Percentiles rank a stretch among this genome's conserved stretches.
Conservation (phyloP, 2,113 vertebrate genomes). For the Ascaphus truei region DNA sequence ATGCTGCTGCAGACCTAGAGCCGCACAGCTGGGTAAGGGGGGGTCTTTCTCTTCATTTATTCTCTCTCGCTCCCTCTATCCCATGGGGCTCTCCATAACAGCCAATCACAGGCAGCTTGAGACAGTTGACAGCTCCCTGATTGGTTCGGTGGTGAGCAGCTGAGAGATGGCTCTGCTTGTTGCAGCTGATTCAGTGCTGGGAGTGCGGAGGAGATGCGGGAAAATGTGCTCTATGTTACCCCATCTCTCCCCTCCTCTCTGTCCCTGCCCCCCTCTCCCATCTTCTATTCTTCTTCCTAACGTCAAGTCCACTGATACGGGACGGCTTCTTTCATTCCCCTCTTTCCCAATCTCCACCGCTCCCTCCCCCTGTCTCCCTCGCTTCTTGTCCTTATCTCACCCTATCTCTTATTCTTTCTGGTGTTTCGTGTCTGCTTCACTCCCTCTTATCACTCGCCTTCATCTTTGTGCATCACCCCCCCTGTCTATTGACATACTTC, state of each 20-base stretch:
- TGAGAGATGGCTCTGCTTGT: not conserved
- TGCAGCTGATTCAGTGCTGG: constrained; percentile 24
- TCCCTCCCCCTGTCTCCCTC: not conserved
- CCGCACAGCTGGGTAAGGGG: constrained; percentile 13
- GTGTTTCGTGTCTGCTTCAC: not conserved
- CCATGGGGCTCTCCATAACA: not conserved
- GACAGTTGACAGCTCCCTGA: not conserved
- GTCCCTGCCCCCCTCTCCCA: too few relatives aligned
- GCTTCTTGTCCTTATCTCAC: not conserved
- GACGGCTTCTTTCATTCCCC: too few relatives aligned
- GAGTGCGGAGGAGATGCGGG: constrained; percentile 19
- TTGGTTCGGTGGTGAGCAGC: not conserved
- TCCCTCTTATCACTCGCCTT: not conserved
- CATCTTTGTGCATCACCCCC: too few relatives aligned
- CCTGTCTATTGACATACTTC: too few relatives aligned
- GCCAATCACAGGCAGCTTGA: constrained; percentile 5
- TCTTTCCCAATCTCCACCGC: too few relatives aligned
- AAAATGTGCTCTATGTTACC: not conserved
- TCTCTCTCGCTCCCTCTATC: not conserved
- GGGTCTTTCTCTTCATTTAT: constrained; percentile 18
- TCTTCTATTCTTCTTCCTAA: not conserved
- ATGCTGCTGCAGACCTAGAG: constrained; percentile 2
- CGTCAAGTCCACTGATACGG: too few relatives aligned
- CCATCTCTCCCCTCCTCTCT: not conserved
- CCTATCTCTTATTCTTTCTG: not conserved